Base-by-base conservation (phyloP, 2,113 vertebrate genomes). In the Grus americana region DNA sequence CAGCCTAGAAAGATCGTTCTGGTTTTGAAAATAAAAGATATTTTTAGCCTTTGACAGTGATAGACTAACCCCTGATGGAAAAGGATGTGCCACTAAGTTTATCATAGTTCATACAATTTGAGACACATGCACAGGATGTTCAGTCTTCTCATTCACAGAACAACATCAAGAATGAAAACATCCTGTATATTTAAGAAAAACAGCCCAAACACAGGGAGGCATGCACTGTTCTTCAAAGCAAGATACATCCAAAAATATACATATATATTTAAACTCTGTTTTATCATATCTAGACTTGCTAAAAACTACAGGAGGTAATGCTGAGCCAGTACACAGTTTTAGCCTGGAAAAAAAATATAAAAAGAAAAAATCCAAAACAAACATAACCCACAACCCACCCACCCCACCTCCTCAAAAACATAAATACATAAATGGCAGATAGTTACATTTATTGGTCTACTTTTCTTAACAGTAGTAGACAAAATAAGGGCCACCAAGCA, bases 341-440 rank as follows among this genome's bases (percentile, higher is more conserved):
- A 44, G 21, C 3, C 30, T 34, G 42, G 3, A 65, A 22, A 36
- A 57, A 71, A 21, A 55, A 55, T 3, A 11, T 38, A 38, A 38
- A 38, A 38, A 38, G 38, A 32, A 57, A 23, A 50, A 23, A 24
- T 10, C 49, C 40, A 11, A 55, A 55, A 16, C 29, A 29, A 55
- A 30, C 40, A 42, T 42, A 55, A 55, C 5, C 5, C 29, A 55
- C 54, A 55, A 52, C 1, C 3, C 11, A 61, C 5, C 23, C 29
- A 20, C 1, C 12, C n/a, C 16, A 23, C 11, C 15, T 2, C 29
- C 4, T 1, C 2, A 32, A 40, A 67, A 49, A 15, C 17, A 34
- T 44, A 75, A 54, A 52, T 5, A 70, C 6, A 27, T 6, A 44
- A 67, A 52, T 40, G 6, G 16, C 7, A 47, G 15, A 44, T 5